Evolutionary conservation across 2,888 invertebrate genomes (phyloP), one percentile per base, ranked within the genome.

Genomic region (Folsomia candida): DNA sequence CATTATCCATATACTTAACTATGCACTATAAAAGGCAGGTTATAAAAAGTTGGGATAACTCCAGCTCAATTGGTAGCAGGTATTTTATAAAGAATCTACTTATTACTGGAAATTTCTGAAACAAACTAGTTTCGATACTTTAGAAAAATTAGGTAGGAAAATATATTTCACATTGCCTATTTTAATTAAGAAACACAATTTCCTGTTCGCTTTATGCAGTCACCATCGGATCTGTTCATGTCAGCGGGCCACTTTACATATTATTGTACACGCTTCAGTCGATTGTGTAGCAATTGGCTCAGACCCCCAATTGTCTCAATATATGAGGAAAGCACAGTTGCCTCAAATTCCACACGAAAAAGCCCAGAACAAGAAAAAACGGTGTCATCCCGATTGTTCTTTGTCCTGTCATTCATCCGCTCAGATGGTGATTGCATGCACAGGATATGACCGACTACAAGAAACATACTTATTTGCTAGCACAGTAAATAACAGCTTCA

Each of bases 401-500:
- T 64, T 79, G 77, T 78, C 72, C 77, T 79, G 79, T 79, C 79
- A 79, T 70, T 79, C 79, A 78, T 70, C 51, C 67, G 26, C 25
- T 67, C 62, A 51, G 61, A 66, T 70, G 29, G 64, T 64, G 64
- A 64, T 64, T 70, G 70, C 61, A 27, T 37, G 26, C 59, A 51
- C 26, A 28, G 66, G 66, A 57, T 27, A 67, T 24, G 18, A n/a
- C n/a, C n/a, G 54, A 22, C 6, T 18, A 4, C 54, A 20, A 24
- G 60, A n/a, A n/a, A n/a, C n/a, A n/a, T n/a, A n/a, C n/a, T n/a
- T n/a, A n/a, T n/a, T n/a, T n/a, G n/a, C n/a, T n/a, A n/a, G n/a
- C n/a, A n/a, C 60, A 3, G 60, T 25, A 60, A 54, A 54, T 54
- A 14, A 14, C 54, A 54, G 20, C 54, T 54, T 54, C 6, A 54